phyloP scores from a whole-genome alignment of 2,797 vertebrate species.

The Oryzias dopingdopingensis region DNA sequence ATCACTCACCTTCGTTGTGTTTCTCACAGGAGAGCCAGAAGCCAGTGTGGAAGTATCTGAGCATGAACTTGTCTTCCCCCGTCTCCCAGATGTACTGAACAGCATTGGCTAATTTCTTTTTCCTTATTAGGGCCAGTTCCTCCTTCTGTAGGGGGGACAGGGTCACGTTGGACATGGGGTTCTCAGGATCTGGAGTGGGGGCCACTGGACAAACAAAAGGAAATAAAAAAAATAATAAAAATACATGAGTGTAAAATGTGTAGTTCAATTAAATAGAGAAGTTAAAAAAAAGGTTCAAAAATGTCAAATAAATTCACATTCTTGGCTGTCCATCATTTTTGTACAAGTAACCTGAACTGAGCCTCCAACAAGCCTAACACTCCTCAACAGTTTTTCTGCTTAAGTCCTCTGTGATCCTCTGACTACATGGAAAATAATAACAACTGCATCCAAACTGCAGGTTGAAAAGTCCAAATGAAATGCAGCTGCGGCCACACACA shows the following conservation, averaged over 20 bases:
- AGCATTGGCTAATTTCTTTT: slow-evolving; percentile 74
- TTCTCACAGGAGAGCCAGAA: slow-evolving; percentile 87
- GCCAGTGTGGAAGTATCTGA: slow-evolving; percentile 84
- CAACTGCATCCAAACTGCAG: slow-evolving; percentile 17
- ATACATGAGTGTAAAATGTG: not conserved
- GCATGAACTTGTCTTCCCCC: slow-evolving; percentile 84
- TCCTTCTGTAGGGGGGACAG: slow-evolving; percentile 66
- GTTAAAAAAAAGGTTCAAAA: too few relatives aligned
- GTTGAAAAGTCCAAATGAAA: slow-evolving; percentile 39
- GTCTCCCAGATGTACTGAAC: slow-evolving; percentile 89
- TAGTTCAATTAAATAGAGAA: too few relatives aligned
- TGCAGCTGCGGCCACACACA: slow-evolving; percentile 34
- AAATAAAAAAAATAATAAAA: not conserved
- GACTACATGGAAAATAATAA: slow-evolving; percentile 45
- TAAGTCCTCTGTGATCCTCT: slow-evolving; percentile 14
- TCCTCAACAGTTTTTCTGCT: too few relatives aligned
- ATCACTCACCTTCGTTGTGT: slow-evolving; percentile 74
- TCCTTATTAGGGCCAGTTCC: slow-evolving; percentile 60
- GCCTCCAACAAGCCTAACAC: too few relatives aligned
- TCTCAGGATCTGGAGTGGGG: slow-evolving; percentile 66
- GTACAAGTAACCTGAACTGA: too few relatives aligned
- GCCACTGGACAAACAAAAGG: slow-evolving; percentile 48
- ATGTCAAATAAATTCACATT: too few relatives aligned
- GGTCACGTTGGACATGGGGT: slow-evolving; percentile 55
- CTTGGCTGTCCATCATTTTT: too few relatives aligned